A percentile compares a stretch with the other conserved stretches of the same genome.
Conservation (phyloP, 2,888 invertebrate species). For the Suillia variegata region DNA sequence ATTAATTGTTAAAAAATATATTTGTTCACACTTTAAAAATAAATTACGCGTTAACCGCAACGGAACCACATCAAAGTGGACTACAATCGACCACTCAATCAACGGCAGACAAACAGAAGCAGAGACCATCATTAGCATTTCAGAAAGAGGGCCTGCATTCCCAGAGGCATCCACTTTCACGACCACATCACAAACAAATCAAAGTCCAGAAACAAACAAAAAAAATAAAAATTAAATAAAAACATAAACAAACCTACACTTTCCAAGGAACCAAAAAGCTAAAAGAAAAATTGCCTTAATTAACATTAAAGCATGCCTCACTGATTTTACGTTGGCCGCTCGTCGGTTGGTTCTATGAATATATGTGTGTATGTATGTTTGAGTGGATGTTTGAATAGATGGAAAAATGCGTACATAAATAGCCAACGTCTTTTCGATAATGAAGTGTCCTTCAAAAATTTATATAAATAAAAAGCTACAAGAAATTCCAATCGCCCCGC, state of each 20-base stretch:
- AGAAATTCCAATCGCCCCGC: background rate
- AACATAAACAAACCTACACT: constrained; percentile 22
- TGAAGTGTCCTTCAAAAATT: constrained; percentile 11
- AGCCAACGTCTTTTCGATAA: constrained; percentile 19
- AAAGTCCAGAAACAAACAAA: background rate
- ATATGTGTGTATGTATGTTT: background rate
- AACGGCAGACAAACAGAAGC: constrained; percentile 10
- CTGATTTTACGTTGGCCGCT: constrained; percentile 41
- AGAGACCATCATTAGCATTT: constrained; percentile 5
- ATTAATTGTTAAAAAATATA: too few relatives aligned
- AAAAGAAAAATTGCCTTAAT: constrained; percentile 36
- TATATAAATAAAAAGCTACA: constrained; percentile 5
- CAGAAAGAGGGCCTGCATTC: constrained; percentile 8
- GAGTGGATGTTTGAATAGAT: background rate
- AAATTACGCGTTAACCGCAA: constrained; percentile 56
- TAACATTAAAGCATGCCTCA: constrained; percentile 56
- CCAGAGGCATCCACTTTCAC: constrained; percentile 12
- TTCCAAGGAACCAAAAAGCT: constrained; percentile 16
- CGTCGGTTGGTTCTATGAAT: constrained; percentile 21
- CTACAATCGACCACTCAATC: constrained; percentile 44
- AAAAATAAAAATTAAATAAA: constrained; percentile 14
- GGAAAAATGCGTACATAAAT: constrained; percentile 3
- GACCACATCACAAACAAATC: background rate
- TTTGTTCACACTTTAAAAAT: constrained; percentile 37
- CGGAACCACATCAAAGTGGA: constrained; percentile 56